A percentile compares a stretch with the other conserved stretches of the same genome.
These are phyloP conservation scores for Nixonia krombeini DNA, from an alignment of 1,140 invertebrate genomes.

Conservation along the genomic window DNA sequence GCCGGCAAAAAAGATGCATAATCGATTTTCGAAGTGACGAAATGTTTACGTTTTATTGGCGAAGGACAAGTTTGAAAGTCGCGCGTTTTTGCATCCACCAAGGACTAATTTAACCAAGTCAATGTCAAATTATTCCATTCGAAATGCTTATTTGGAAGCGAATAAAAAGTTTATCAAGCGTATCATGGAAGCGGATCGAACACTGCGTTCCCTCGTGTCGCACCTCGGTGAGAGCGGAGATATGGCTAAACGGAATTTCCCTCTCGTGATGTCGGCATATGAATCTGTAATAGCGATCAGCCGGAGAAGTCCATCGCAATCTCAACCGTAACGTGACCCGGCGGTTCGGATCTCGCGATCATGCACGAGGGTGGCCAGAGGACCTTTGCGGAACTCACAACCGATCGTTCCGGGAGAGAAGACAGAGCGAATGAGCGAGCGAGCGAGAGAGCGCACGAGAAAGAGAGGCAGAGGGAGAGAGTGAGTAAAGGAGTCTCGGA, in stretches of 20 bases:
- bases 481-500: conserved; percentile 17
- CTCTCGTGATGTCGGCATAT: conserved; percentile 34
- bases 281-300: conserved; percentile 48
- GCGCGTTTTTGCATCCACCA: too few relatives aligned
- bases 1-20: too few relatives aligned
- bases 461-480: conserved; percentile 20
- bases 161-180: neutral
- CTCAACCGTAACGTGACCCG: conserved; percentile 55
- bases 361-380: conserved; percentile 18
- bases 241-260: conserved; percentile 9
- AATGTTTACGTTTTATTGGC: too few relatives aligned
- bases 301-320: conserved; percentile 45
- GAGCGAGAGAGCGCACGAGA: too few relatives aligned
- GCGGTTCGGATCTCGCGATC: conserved; percentile 12
- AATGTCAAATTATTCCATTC: too few relatives aligned
- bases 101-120: too few relatives aligned
- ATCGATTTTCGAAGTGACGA: too few relatives aligned
- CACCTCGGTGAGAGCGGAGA: neutral
- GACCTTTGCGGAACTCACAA: conserved; percentile 1
- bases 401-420: conserved; percentile 1
- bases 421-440: too few relatives aligned
- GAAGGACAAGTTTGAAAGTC: too few relatives aligned
- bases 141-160: too few relatives aligned
- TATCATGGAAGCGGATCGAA: neutral
- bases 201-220: neutral